Conservation (phyloP, 2,797 vertebrate species). For the Distichodus sexfasciatus region DNA sequence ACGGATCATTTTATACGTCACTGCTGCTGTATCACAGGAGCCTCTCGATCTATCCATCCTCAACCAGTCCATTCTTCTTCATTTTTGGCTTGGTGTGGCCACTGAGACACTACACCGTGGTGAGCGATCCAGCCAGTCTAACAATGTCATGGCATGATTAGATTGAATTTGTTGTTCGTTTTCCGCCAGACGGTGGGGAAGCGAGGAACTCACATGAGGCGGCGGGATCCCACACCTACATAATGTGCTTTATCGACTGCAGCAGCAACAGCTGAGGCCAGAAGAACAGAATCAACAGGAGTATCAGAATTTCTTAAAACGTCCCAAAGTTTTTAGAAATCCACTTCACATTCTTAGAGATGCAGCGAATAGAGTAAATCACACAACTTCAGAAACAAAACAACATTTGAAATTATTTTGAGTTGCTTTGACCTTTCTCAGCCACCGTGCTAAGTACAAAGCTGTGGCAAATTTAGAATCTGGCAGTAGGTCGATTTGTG, state of each 20-base stretch:
- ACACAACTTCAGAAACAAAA: no score
- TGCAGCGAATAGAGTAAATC: no score
- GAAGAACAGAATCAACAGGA: neutral
- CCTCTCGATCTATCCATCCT: slow-evolving; percentile 41
- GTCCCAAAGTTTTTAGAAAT: no score
- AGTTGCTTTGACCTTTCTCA: no score
- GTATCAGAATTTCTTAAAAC: no score
- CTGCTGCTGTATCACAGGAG: no score
- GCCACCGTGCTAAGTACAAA: no score
- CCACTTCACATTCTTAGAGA: no score
- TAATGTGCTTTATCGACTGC: slow-evolving; percentile 38
- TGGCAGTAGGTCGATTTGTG: no score
- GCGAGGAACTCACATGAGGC: slow-evolving; percentile 56
- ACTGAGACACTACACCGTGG: slow-evolving; percentile 55
- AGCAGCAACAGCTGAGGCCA: neutral
- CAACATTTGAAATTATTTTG: no score
- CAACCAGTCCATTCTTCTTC: slow-evolving; percentile 54
- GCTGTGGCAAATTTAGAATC: no score
- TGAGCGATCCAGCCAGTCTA: slow-evolving; percentile 59
- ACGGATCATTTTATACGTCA: no score
- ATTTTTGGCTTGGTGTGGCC: slow-evolving; percentile 53
- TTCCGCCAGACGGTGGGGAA: slow-evolving; percentile 46
- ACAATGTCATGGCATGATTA: slow-evolving; percentile 66
- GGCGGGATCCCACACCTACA: slow-evolving; percentile 60
- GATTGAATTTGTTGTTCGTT: slow-evolving; percentile 58